Percentiles rank a stretch among this genome's conserved stretches.
Evolutionary conservation across 1,140 invertebrate genomes (phyloP).

Genomic region (Pogonognathellus flavescens): DNA sequence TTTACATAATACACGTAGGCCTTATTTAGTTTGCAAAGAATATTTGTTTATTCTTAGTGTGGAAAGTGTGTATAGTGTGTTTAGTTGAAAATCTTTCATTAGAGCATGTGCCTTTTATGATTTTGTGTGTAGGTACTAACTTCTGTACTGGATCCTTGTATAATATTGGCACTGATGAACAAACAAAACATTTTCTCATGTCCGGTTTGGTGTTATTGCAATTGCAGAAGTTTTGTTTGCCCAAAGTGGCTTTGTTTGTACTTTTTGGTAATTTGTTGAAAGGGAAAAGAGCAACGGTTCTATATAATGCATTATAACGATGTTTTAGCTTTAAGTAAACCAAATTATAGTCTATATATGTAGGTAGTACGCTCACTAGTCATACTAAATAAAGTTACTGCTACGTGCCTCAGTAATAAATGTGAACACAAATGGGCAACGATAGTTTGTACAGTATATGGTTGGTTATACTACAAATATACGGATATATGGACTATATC

Average conservation of each 20-base stretch:
- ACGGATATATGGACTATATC: too few relatives aligned
- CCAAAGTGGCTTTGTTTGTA: constrained; percentile 44
- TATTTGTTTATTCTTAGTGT: not conserved
- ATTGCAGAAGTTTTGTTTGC: constrained; percentile 42
- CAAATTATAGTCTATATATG: too few relatives aligned
- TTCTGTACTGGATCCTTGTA: too few relatives aligned
- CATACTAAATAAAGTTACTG: too few relatives aligned
- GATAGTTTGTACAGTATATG: not conserved
- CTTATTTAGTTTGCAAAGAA: not conserved
- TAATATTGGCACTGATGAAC: not conserved
- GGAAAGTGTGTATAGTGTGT: not conserved
- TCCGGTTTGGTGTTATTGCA: constrained; percentile 43
- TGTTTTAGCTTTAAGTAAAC: too few relatives aligned
- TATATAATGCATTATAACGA: not conserved
- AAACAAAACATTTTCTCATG: constrained; percentile 44
- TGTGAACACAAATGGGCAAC: not conserved
- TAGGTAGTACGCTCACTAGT: too few relatives aligned
- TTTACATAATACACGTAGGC: too few relatives aligned
- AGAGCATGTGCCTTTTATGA: not conserved
- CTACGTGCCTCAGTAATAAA: not conserved
- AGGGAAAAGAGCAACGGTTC: constrained; percentile 23
- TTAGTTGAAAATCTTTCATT: not conserved
- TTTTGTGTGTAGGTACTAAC: too few relatives aligned
- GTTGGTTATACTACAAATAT: not conserved
- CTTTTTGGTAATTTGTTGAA: constrained; percentile 41